Evolutionary conservation across 1,140 invertebrate species (phyloP).

Genomic region (Trichonephila clavata): DNA sequence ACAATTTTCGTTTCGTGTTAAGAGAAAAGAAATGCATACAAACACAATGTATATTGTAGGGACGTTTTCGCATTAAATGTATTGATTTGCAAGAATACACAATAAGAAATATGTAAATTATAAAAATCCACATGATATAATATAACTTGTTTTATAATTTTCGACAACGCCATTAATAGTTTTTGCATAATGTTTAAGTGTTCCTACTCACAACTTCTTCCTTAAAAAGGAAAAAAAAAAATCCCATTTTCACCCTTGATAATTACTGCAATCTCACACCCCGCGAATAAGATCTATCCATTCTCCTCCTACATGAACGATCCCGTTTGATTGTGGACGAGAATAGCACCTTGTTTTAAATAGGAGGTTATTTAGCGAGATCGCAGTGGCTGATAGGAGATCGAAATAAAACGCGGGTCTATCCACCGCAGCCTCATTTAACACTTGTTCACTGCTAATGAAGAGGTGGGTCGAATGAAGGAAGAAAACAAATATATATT

Average conservation of each 20-base stretch:
- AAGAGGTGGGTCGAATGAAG: neutral
- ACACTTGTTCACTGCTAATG: neutral
- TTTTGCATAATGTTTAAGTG: too few species aligned
- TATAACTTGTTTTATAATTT: too few species aligned
- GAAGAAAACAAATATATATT: neutral
- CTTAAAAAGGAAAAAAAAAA: neutral
- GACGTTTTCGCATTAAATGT: fast-evolving
- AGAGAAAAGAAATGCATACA: too few species aligned
- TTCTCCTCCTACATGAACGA: neutral
- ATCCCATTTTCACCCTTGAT: neutral
- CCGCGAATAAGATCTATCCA: neutral
- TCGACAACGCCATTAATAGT: too few species aligned
- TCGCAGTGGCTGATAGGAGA: neutral
- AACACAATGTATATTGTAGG: too few species aligned
- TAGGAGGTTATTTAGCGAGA: neutral
- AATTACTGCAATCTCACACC: neutral
- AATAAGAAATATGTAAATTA: too few species aligned
- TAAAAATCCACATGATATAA: too few species aligned
- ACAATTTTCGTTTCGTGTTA: too few species aligned
- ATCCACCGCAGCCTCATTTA: neutral
- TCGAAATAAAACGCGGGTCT: constrained; percentile 11
- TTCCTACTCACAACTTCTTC: too few species aligned
- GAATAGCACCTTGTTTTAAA: neutral
- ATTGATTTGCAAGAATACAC: too few species aligned
- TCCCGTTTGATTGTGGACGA: neutral